Base-by-base conservation (phyloP, 2,888 invertebrate species). In the Empis stercorea region DNA sequence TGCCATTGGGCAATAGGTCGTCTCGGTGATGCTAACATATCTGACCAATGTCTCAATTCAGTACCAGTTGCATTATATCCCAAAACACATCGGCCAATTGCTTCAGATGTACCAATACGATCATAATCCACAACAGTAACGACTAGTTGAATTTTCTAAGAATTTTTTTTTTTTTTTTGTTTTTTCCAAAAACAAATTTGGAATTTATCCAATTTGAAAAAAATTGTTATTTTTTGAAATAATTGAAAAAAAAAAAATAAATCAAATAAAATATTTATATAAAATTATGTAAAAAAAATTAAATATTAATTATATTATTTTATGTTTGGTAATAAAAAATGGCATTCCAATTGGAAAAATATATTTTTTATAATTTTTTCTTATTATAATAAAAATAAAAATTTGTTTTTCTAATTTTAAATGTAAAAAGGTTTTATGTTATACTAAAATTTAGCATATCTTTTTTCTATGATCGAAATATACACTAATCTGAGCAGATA, bases 1-100 rank as follows among this genome's bases (percentile, higher is more conserved):
- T 99, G 99, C 99, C 99, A 99, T 72, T 99, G 97, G 60, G 97
- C 97, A 62, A 99, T 99, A 51, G 99, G 99, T 70, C 99, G 84
- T 63, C 99, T 81, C 40, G 99, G 99, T 60, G 95, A 95, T 61
- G 99, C 97, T 73, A 99, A 74, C 99, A 99, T 99, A 73, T 99
- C 99, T 55, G 96, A 96, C 99, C 99, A 99, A 74, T 99, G 99
- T 61, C 97, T 87, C 55, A 99, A 76, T 72, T 99, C 99, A 32
- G 97, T 96, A 56, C 99, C 99, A 53, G 88, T 88, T 61, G 94
- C 94, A 73, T 92, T 94, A 76, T 94, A 95, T 47, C 99, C 99
- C 60, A 99, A 79, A 56, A 96, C 82, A 57, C 93, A 92, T 73
- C 93, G 89, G 56, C 99, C 99, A 68, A 99, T 99, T 44, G 97